Percentiles rank a stretch among this genome's conserved stretches.
Evolutionary conservation across 2,888 invertebrate genomes (phyloP).

Genomic region (Rhyacophila evoluta): DNA sequence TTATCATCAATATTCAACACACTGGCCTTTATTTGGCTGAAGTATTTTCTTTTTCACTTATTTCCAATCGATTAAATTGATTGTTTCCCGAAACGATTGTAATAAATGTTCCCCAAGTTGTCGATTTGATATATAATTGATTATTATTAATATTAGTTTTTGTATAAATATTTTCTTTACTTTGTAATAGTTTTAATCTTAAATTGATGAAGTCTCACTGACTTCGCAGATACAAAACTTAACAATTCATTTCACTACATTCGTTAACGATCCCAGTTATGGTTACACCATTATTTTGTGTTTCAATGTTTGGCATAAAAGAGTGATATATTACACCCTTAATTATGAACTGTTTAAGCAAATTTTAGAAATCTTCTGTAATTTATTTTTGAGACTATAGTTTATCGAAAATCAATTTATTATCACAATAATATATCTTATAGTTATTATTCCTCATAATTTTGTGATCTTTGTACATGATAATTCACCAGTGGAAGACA

Average conservation of each 20-base stretch:
- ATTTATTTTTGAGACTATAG: too few relatives aligned
- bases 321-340: neutral
- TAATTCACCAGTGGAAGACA: too few relatives aligned
- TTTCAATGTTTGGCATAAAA: neutral
- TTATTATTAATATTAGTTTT: neutral
- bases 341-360: too few relatives aligned
- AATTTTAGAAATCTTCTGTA: too few relatives aligned
- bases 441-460: too few relatives aligned
- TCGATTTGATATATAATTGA: neutral
- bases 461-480: too few relatives aligned
- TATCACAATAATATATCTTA: too few relatives aligned
- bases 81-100: neutral
- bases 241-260: neutral
- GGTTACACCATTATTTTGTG: neutral
- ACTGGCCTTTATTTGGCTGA: neutral
- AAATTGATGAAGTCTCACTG: neutral
- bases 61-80: too few relatives aligned
- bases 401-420: too few relatives aligned
- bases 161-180: neutral
- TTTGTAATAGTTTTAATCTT: neutral
- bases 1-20: neutral
- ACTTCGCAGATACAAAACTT: neutral
- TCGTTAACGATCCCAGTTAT: neutral
- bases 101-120: neutral
- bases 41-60: neutral